Percentiles rank a stretch among this genome's conserved stretches.
These are phyloP conservation scores for Ctena decussata DNA, from an alignment of 2,888 invertebrate genomes.

Conservation along the genomic window DNA sequence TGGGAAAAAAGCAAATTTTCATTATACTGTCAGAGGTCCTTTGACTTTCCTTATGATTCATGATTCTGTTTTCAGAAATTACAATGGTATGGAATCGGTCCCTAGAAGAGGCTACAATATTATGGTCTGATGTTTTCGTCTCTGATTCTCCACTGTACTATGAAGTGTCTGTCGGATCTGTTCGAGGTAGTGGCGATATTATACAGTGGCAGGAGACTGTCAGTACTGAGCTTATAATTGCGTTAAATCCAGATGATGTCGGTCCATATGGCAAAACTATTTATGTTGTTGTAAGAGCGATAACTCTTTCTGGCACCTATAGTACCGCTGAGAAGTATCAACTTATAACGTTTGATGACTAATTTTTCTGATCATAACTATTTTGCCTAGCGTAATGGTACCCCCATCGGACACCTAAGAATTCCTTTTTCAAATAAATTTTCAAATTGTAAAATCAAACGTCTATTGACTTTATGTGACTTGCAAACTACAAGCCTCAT, in stretches of 20 bases:
- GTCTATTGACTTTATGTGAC: no score
- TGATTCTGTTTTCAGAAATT: not conserved
- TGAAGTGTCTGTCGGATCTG: constrained; percentile 37
- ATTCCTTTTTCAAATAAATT: no score
- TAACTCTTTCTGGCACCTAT: not conserved
- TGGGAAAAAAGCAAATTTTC: not conserved
- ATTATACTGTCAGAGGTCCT: no score
- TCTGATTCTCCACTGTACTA: constrained; percentile 18
- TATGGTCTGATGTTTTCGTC: constrained; percentile 28
- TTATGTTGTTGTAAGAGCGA: constrained; percentile 15
- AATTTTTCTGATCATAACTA: no score
- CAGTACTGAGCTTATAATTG: not conserved
- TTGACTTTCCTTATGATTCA: no score
- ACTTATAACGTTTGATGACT: no score
- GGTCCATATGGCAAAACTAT: constrained; percentile 29
- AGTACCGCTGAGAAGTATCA: not conserved
- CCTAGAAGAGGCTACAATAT: not conserved
- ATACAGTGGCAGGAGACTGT: not conserved
- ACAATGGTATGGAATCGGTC: not conserved
- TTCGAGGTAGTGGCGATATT: not conserved
- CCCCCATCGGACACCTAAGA: no score
- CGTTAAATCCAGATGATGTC: constrained; percentile 9
- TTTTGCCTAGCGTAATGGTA: no score
- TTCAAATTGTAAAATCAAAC: no score
- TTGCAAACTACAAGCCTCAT: no score